Conservation (phyloP, 2,888 invertebrate species). For the Anticlea derivata region DNA sequence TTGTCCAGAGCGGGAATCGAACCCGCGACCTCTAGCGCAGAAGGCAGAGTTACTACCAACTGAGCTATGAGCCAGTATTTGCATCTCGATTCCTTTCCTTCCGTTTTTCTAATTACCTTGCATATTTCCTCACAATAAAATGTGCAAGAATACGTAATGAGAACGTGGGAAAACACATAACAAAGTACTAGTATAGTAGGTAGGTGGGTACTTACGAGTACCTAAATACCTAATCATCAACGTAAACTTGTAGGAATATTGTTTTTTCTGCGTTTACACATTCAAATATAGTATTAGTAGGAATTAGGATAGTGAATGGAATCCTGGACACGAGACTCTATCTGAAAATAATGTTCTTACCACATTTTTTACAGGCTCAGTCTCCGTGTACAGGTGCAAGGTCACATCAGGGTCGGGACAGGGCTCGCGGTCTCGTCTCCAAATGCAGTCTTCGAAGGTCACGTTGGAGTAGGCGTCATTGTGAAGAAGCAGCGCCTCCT, state of each 20-base stretch:
- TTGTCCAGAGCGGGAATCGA: no score
- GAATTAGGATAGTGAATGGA: no score
- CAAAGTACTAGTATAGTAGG: constrained; percentile 14
- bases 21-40: no score
- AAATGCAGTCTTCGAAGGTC: constrained; percentile 87
- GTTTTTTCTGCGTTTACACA: no score
- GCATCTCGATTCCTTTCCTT: not conserved
- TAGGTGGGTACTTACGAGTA: no score
- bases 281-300: no score
- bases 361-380: constrained; percentile 73
- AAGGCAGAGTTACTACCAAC: no score
- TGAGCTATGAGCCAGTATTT: no score
- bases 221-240: constrained; percentile 1
- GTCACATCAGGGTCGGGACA: constrained; percentile 89
- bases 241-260: not conserved
- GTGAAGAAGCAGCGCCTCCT: constrained; percentile 86
- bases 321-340: no score
- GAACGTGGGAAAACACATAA: constrained; percentile 40
- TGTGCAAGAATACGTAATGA: constrained; percentile 14
- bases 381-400: constrained; percentile 86
- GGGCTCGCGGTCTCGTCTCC: constrained; percentile 86
- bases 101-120: not conserved
- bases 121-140: constrained; percentile 7
- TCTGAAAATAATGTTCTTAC: no score
- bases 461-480: constrained; percentile 83